Conservation (phyloP, 2,797 vertebrate species). For the Naso thynnoides region DNA sequence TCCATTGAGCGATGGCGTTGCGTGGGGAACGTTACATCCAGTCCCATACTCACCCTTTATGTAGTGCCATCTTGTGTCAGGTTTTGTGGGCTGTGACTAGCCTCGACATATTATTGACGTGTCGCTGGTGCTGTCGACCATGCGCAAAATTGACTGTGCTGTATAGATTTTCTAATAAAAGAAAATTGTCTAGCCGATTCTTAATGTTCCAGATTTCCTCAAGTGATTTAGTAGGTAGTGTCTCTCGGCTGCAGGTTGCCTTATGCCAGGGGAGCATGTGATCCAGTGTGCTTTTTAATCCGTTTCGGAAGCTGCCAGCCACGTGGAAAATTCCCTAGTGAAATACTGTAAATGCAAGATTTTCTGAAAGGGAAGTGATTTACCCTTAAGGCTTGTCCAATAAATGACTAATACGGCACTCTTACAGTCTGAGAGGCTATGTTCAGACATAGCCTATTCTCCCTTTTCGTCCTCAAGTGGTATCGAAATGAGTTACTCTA, state of each 20-base stretch:
- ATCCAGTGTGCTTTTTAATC: slow-evolving; percentile 49
- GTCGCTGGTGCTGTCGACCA: neutral
- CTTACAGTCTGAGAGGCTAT: neutral
- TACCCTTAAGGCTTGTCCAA: neutral
- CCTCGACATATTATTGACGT: neutral
- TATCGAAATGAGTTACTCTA: neutral
- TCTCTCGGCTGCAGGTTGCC: neutral
- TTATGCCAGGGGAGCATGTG: slow-evolving; percentile 8
- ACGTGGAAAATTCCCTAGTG: slow-evolving; percentile 15
- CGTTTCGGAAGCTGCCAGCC: slow-evolving; percentile 9
- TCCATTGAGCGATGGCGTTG: slow-evolving; percentile 4
- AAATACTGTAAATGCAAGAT: neutral
- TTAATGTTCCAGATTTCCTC: neutral
- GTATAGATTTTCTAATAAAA: slow-evolving; percentile 24
- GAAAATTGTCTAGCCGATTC: neutral
- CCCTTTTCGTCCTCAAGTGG: neutral
- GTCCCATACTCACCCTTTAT: slow-evolving; percentile 33
- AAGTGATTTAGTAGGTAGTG: neutral
- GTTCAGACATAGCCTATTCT: neutral
- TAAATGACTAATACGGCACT: neutral
- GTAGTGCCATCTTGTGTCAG: slow-evolving; percentile 5
- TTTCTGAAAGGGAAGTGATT: neutral
- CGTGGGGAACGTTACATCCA: slow-evolving; percentile 38
- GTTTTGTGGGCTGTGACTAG: neutral
- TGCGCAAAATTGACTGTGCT: neutral